Evolutionary conservation across 2,113 vertebrate genomes (phyloP), one percentile per base, ranked within the genome.

Genomic region (Engystomops pustulosus): DNA sequence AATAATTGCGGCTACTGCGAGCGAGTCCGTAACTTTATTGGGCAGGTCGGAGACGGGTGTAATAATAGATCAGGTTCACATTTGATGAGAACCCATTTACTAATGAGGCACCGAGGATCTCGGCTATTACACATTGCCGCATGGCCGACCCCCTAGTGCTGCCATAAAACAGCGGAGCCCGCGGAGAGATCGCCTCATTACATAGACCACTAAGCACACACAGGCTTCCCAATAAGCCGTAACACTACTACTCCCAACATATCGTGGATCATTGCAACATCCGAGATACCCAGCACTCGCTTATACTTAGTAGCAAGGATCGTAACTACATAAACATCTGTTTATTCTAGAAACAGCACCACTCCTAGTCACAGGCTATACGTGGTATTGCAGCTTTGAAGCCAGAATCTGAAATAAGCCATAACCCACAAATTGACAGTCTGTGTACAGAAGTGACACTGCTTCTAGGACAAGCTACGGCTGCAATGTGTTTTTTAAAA

Each of bases 81-180:
- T 77, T 30, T 41, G 30, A 76, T 67, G 41, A 68, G 58, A 51
- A 32, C 62, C 36, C 34, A 20, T 53, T 53, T 51, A 84, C 45
- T 77, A 84, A 77, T 53, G 60, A 53, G 72, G 62, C 55, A 77
- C 72, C 9, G 30, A 84, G 72, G 71, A 84, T 77, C 34, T 49
- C 58, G 25, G 9, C 4, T 78, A 38, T 25, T 78, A 60, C 75
- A 58, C 75, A 9, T 23, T 17, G 32, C 34, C 1, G 51, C 49
- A 44, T 23, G 55, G 32, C 51, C 27, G 18, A n/a, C n/a, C 7
- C 74, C 53, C 49, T 77, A 0, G 20, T 32, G 34, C 53, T 58
- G 74, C n/a, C 23, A 78, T 60, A 78, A 25, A 41, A 55, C 32
- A 38, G 32, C 32, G 9, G 17, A 36, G 11, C 36, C 12, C 38